Base-by-base conservation (phyloP, 2,888 invertebrate species). In the Deilephila elpenor region DNA sequence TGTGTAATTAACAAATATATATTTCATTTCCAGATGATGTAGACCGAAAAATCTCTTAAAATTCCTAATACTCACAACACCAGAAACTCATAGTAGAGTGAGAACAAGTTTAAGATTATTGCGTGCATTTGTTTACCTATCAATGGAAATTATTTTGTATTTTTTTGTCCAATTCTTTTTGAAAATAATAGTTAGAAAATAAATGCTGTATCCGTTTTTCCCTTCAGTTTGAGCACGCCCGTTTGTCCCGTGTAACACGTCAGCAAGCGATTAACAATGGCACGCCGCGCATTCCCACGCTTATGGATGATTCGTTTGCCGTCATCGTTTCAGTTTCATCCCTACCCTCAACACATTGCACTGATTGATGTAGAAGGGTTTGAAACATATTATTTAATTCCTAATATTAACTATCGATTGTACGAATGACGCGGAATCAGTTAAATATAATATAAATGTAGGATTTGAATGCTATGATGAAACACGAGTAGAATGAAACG, bases 181-280 rank as follows among this genome's bases (percentile, higher is more conserved):
- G 7, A 20, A 19, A n/a, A 20, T 44, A 11, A 14, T 44, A 44
- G 44, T 44, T 44, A 44, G 44, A 59, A n/a, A n/a, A 20, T 11
- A 20, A 8, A 25, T 20, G 11, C 20, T 20, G 6, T 20, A 62
- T 34, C 5, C 8, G n/a, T 34, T 62, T 64, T 64, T 64, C 44
- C 14, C 8, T 64, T 64, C 44, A 44, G 44, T 64, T 64, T 20
- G 20, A 37, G n/a, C 34, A 20, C 7, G 14, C 44, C 20, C 44
- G 25, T 64, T 37, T 37, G 64, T 37, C 20, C 34, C 3, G n/a
- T 37, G 64, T 64, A 64, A 20, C 67, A 17, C 67, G 44, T 67
- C 25, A 51, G n/a, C 34, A 37, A 34, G 25, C 51, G 67, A 51
- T 67, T 67, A 44, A 67, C 25, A 67, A 67, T 67, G 64, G 64